A percentile compares a stretch with the other conserved stretches of the same genome.
These are phyloP conservation scores for Gonocerus acuteangulatus DNA, from an alignment of 2,888 invertebrate species.

Conservation along the genomic window DNA sequence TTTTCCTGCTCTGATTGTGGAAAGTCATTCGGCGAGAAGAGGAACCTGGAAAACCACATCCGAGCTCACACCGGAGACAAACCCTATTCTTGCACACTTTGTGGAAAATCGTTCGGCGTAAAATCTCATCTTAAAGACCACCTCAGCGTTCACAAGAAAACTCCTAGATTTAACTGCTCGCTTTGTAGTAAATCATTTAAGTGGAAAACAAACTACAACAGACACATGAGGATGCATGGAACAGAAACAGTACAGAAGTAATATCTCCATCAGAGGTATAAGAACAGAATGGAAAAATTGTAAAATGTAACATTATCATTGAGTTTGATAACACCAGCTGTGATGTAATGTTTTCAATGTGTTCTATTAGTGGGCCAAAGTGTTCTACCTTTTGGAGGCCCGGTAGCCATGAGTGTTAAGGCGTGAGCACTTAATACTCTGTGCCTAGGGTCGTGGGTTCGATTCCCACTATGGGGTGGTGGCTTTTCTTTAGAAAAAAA, in stretches of 20 bases:
- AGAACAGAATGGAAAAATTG: too few species aligned
- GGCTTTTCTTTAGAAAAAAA: too few species aligned
- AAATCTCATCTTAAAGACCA: slow-evolving; percentile 33
- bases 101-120: slow-evolving; percentile 29
- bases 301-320: too few species aligned
- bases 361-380: too few species aligned
- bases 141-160: slow-evolving; percentile 29
- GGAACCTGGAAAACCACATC: slow-evolving; percentile 44
- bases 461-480: too few species aligned
- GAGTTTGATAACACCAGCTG: too few species aligned
- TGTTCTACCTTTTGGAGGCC: too few species aligned
- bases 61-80: slow-evolving; percentile 42
- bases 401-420: too few species aligned
- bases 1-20: slow-evolving; percentile 43
- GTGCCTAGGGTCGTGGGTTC: too few species aligned
- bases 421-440: too few species aligned
- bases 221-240: slow-evolving; percentile 28
- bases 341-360: too few species aligned
- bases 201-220: slow-evolving; percentile 33
- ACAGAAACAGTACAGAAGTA: background rate
- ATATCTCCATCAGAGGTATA: too few species aligned
- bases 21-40: slow-evolving; percentile 44
- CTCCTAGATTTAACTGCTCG: slow-evolving; percentile 26
- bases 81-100: slow-evolving; percentile 31
- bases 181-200: slow-evolving; percentile 30